These are phyloP conservation scores for Heliothis peltigera DNA, from an alignment of 2,888 invertebrate species.

Conservation along the genomic window DNA sequence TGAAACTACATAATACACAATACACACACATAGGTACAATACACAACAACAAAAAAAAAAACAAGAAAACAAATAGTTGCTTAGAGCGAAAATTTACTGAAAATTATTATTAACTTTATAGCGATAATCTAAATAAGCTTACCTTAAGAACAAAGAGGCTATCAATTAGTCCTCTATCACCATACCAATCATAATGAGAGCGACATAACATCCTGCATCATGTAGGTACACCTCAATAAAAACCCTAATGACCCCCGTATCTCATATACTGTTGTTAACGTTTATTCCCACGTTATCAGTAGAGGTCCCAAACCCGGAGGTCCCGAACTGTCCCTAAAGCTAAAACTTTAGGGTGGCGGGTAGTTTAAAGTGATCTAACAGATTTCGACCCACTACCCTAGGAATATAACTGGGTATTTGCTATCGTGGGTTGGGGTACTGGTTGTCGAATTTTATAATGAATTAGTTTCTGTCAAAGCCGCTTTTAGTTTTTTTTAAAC, in stretches of 20 bases:
- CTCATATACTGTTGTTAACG: constrained; percentile 52
- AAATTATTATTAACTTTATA: too few species aligned
- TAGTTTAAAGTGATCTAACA: constrained; percentile 79
- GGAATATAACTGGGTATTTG: constrained; percentile 67
- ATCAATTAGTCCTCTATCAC: not conserved
- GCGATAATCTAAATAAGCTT: too few species aligned
- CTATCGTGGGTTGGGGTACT: constrained; percentile 59
- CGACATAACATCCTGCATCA: not conserved
- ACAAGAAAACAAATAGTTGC: too few species aligned
- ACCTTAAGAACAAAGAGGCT: not conserved
- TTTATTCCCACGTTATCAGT: constrained; percentile 70
- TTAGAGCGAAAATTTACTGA: too few species aligned
- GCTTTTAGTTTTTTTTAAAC: too few species aligned
- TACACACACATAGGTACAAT: too few species aligned
- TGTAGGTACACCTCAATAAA: constrained; percentile 39
- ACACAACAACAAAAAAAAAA: too few species aligned
- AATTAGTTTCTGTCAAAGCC: constrained; percentile 41
- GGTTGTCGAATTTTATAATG: constrained; percentile 36
- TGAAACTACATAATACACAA: too few species aligned
- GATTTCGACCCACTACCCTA: constrained; percentile 70
- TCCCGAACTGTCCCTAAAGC: constrained; percentile 68
- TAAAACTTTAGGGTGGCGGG: constrained; percentile 77
- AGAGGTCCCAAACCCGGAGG: constrained; percentile 62
- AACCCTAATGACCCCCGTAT: constrained; percentile 56
- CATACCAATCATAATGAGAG: not conserved